phyloP scores from a whole-genome alignment of 2,113 vertebrate genomes.

The Ellobius talpinus region DNA sequence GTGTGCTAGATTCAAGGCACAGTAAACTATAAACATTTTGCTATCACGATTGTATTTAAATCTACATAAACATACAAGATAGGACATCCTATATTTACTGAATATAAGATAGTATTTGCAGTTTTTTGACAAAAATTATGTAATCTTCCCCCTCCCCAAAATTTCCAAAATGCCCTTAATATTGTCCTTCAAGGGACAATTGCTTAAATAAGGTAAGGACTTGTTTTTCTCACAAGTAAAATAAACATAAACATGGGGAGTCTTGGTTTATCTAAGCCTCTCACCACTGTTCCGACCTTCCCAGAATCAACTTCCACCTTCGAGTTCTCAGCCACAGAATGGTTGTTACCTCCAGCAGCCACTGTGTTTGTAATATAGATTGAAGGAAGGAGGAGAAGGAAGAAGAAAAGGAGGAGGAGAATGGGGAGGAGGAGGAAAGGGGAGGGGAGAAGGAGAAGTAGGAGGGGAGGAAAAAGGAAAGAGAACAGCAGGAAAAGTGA shows the following conservation, averaged over 20 bases:
- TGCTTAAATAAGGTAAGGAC: neutral
- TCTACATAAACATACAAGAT: neutral
- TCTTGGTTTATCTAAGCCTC: neutral
- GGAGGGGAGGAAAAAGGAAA: neutral
- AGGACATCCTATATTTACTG: neutral
- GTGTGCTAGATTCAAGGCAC: neutral
- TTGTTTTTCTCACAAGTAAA: constrained; percentile 20
- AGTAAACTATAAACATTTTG: neutral
- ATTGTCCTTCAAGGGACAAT: neutral
- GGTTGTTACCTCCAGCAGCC: too few species aligned
- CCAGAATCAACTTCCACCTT: neutral
- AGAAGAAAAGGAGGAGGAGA: neutral
- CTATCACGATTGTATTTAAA: constrained; percentile 20
- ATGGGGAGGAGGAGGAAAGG: too few species aligned
- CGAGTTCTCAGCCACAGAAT: neutral
- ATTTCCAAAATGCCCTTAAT: neutral
- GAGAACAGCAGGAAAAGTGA: neutral
- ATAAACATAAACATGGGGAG: neutral
- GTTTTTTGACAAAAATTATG: neutral
- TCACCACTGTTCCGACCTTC: neutral
- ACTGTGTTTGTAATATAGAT: neutral
- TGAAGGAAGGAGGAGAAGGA: neutral
- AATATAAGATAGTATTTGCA: neutral
- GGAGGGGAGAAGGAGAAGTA: neutral
- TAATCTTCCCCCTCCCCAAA: neutral